phyloP scores from a whole-genome alignment of 2,888 invertebrate genomes.

The Brachylomia viminalis region DNA sequence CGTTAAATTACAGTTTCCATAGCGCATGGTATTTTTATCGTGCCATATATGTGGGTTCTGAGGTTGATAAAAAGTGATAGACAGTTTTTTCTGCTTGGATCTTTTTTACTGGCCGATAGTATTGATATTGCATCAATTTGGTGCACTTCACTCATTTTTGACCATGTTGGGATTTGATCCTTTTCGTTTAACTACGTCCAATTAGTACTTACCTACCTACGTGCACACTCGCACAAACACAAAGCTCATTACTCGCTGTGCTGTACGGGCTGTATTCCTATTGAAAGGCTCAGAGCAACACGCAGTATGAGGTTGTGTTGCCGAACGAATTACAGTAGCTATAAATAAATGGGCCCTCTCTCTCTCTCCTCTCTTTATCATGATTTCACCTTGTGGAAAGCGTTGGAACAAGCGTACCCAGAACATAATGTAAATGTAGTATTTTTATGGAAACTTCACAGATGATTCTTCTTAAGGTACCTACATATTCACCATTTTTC shows the following conservation, averaged over 20 bases:
- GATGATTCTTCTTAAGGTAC: neutral
- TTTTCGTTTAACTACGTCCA: too few relatives aligned
- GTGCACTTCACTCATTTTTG: too few relatives aligned
- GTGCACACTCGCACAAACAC: neutral
- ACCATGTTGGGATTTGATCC: too few relatives aligned
- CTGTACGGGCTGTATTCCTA: slow-evolving; percentile 4
- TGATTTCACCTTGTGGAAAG: neutral
- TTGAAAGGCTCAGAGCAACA: slow-evolving; percentile 32
- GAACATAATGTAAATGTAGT: neutral
- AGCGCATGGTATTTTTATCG: too few relatives aligned
- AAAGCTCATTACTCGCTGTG: neutral
- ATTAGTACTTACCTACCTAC: neutral
- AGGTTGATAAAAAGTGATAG: too few relatives aligned
- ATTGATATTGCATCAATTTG: too few relatives aligned
- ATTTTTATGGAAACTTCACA: neutral
- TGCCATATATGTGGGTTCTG: too few relatives aligned
- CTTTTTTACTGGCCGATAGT: too few relatives aligned
- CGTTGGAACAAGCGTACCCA: neutral
- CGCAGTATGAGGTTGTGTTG: slow-evolving; percentile 17
- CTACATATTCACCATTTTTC: neutral
- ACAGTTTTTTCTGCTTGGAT: too few relatives aligned
- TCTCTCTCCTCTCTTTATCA: neutral
- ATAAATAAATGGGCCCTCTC: neutral
- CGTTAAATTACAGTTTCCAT: too few relatives aligned
- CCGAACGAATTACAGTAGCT: neutral